Base-by-base conservation (phyloP, 2,888 invertebrate species). In the Eupithecia inturbata region DNA sequence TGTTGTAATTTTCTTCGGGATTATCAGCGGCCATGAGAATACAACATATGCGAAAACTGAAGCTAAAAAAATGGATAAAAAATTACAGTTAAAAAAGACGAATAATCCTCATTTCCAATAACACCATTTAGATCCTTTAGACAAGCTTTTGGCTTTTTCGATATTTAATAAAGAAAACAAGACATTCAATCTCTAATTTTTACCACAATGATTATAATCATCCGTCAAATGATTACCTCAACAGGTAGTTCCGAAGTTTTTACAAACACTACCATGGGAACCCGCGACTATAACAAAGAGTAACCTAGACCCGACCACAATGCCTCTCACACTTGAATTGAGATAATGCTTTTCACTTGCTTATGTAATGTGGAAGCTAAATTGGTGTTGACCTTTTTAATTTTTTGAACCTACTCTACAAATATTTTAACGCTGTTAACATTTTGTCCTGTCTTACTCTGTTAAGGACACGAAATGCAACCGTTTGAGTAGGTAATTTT, bases 251-350 rank as follows among this genome's bases (percentile, higher is more conserved):
- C 63, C 36, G 10, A 10, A 31, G 63, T 64, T 64, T 68, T 68
- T 68, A 68, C 53, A 31, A 49, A 31, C 31, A 60, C 33, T 19
- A 16, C 22, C 14, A 36, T 67, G 67, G 41, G 67, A 39, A 67
- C n/a, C 33, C 10, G n/a, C 63, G 88, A 63, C 28, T 53, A 0
- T 9, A 62, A 91, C 91, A 92, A 91, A 87, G 85, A 73, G 74
- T 88, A 91, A 92, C 93, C 93, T 93, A 93, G 92, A 93, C 91
- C 88, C 82, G 76, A 66, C 84, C 83, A 85, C 85, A 57, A 57
- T 60, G 84, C 84, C 49, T 93, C 93, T 87, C 93, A 93, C 93
- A 92, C 92, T 92, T 92, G 92, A 88, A 82, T 83, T 81, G 82
- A 84, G 85, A 88, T 86, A 88, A 81, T 77, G 84, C 84, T 91